Conservation (phyloP, 1,140 invertebrate species). For the Neodiprion fabricii region DNA sequence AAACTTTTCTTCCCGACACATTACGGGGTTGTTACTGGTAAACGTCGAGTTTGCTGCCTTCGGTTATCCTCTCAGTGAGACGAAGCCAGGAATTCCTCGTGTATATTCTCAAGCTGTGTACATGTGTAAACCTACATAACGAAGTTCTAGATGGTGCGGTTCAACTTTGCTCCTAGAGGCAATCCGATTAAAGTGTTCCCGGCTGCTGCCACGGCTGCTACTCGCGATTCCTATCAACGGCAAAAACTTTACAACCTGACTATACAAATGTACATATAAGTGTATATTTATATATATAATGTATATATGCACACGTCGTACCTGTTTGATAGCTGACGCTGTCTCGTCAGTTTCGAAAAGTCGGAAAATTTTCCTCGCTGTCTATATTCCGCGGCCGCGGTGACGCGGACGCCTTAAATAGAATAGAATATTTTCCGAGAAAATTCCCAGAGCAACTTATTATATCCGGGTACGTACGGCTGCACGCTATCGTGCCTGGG, state of each 20-base stretch:
- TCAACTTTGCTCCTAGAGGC: neutral
- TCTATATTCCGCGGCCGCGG: too few relatives aligned
- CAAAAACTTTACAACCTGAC: too few relatives aligned
- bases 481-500: constrained; percentile 24
- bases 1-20: neutral
- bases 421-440: constrained; percentile 31
- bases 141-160: neutral
- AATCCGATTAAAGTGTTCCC: neutral
- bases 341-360: too few relatives aligned
- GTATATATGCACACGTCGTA: too few relatives aligned
- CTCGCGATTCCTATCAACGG: too few relatives aligned
- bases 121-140: neutral
- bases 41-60: neutral
- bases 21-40: neutral
- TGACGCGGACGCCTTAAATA: constrained; percentile 31
- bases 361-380: too few relatives aligned
- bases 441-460: constrained; percentile 50
- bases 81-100: neutral
- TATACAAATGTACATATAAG: too few relatives aligned
- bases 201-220: neutral
- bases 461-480: constrained; percentile 35
- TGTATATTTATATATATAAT: too few relatives aligned
- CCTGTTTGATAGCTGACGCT: too few relatives aligned
- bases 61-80: neutral
- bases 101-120: neutral